Evolutionary conservation across 2,888 invertebrate species (phyloP).

Genomic region (Fragum whitleyi): DNA sequence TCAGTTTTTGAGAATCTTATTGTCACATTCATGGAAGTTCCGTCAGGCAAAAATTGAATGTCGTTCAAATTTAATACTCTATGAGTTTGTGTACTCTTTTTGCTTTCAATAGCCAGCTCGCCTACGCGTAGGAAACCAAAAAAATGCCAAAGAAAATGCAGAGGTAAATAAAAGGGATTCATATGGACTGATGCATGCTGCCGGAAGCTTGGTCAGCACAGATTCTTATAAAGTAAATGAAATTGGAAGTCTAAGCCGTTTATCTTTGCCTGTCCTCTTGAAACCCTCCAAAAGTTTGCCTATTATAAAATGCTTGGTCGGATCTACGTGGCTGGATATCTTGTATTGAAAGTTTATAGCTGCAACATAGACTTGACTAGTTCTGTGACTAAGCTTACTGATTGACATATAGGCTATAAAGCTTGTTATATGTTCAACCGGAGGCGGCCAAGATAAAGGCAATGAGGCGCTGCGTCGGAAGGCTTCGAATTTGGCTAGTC

Average conservation of each 20-base stretch:
- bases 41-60: no score
- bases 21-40: no score
- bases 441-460: neutral
- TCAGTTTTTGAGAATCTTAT: no score
- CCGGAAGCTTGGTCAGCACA: no score
- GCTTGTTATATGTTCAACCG: neutral
- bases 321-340: neutral
- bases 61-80: no score
- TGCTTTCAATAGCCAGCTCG: no score
- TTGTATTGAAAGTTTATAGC: neutral
- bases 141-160: no score
- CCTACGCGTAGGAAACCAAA: no score
- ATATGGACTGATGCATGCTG: no score
- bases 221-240: neutral
- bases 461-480: neutral
- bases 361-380: neutral
- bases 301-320: conserved; percentile 3
- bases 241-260: neutral
- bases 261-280: neutral
- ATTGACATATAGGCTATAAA: neutral
- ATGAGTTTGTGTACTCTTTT: no score
- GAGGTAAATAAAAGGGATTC: no score
- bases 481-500: neutral
- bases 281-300: neutral
- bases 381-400: neutral